These are phyloP conservation scores for Mythimna loreyi DNA, from an alignment of 2,888 invertebrate genomes.

Conservation along the genomic window DNA sequence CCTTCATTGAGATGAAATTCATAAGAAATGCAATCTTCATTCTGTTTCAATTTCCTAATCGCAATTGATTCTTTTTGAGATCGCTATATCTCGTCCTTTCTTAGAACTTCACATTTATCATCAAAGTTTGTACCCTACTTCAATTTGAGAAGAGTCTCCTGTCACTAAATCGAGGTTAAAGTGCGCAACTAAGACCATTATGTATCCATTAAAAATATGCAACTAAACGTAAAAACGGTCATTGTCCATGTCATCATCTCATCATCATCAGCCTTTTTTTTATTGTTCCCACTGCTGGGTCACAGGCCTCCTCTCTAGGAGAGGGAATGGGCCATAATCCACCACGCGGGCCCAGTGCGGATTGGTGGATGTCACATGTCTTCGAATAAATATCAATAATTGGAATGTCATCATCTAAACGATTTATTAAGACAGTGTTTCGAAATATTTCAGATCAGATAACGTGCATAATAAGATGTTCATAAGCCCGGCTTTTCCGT, in stretches of 20 bases:
- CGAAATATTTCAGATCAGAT: background rate
- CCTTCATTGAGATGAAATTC: background rate
- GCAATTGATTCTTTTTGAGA: background rate
- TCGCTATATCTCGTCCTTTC: too few relatives aligned
- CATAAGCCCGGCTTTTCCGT: constrained; percentile 3
- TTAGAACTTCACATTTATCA: background rate
- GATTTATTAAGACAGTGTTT: constrained; percentile 10
- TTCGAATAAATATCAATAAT: too few relatives aligned
- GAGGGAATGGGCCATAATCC: too few relatives aligned
- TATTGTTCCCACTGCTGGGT: too few relatives aligned
- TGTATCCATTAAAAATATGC: constrained; percentile 40
- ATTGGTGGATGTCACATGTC: too few relatives aligned
- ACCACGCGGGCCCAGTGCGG: too few relatives aligned
- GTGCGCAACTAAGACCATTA: constrained; percentile 28
- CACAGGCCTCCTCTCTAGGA: too few relatives aligned
- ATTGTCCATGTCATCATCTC: constrained; percentile 13
- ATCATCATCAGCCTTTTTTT: too few relatives aligned
- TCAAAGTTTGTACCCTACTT: background rate
- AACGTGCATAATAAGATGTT: constrained; percentile 13
- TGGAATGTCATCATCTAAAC: constrained; percentile 22
- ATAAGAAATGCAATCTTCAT: background rate
- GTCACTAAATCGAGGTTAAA: constrained; percentile 15
- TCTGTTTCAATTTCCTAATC: background rate
- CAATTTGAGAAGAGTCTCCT: constrained; percentile 9
- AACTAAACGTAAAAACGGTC: constrained; percentile 17